Base-by-base conservation (phyloP, 2,888 invertebrate genomes). In the Leptopterna dolabrata region DNA sequence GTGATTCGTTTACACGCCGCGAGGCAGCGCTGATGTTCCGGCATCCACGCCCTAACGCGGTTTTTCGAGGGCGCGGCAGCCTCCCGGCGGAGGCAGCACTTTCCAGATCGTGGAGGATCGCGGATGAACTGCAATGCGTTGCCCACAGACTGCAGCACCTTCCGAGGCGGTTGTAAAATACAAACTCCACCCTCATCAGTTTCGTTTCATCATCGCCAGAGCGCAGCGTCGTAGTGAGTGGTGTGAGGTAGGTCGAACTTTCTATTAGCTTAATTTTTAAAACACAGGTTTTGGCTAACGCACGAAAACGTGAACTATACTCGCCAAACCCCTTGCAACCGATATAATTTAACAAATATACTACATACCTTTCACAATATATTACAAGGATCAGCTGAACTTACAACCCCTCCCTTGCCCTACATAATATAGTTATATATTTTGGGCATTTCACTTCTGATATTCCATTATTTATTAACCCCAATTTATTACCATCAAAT, bases 201-300 rank as follows among this genome's bases (percentile, higher is more conserved):
- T 83, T 83, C 70, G 36, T 70, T 9, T 30, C 63, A 36, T 30
- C 27, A 83, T 83, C 43, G 27, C 43, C 70, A 83, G 83, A 43
- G 83, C 70, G 83, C 83, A 83, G 63, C 41, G 70, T 70, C 24
- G 63, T 47, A 63, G 27, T 30, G 19, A 83, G 70, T 70, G 41
- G 83, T 70, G 41, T 41, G 70, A 83, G 83, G 83, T 83, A 83
- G 71, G 83, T 83, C 43, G 14, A 70, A 83, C 70, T 83, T 70
- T 83, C 70, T 70, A 83, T 83, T 83, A 36, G 83, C 70, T 83
- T 70, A 36, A 70, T 83, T 83, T 63, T 45, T 43, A 63, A 55
- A 63, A 63, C 63, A 63, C 63, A 63, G 9, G 63, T 63, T 63
- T 63, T 63, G 27, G 63, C 63, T 24, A 63, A 63, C 63, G 63